A percentile compares a stretch with the other conserved stretches of the same genome.
Evolutionary conservation across 2,113 vertebrate species (phyloP).

Genomic region (Chionis minor): DNA sequence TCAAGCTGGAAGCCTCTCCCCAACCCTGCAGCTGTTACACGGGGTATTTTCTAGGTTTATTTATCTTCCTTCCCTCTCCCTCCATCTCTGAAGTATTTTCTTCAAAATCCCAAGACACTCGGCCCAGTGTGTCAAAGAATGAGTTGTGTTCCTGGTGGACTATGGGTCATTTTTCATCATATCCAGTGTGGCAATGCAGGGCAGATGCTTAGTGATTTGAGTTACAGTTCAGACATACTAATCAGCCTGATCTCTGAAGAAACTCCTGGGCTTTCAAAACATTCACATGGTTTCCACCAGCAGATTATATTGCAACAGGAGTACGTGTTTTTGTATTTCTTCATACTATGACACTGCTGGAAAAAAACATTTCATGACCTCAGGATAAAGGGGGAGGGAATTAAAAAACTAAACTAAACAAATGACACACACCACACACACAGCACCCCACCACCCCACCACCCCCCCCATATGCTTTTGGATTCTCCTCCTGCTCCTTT

Average conservation of each 20-base stretch:
- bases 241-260: constrained; percentile 42
- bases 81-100: not conserved
- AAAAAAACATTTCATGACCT: not conserved
- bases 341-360: not conserved
- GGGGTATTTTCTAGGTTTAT: not conserved
- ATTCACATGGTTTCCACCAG: constrained; percentile 12
- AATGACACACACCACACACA: no score
- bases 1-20: not conserved
- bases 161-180: not conserved
- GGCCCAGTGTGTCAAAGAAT: not conserved
- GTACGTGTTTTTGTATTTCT: constrained; percentile 1
- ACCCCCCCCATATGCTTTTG: not conserved
- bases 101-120: not conserved
- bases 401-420: not conserved
- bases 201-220: not conserved
- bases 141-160: not conserved
- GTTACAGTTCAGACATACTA: not conserved
- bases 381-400: not conserved
- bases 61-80: not conserved
- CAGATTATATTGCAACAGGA: constrained; percentile 29
- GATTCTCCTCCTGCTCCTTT: not conserved
- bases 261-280: constrained; percentile 37
- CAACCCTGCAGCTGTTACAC: not conserved
- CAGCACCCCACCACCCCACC: no score
- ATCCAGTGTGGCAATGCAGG: not conserved